A percentile compares a stretch with the other conserved stretches of the same genome.
phyloP scores from a whole-genome alignment of 2,113 vertebrate genomes.

The Numenius arquata region DNA sequence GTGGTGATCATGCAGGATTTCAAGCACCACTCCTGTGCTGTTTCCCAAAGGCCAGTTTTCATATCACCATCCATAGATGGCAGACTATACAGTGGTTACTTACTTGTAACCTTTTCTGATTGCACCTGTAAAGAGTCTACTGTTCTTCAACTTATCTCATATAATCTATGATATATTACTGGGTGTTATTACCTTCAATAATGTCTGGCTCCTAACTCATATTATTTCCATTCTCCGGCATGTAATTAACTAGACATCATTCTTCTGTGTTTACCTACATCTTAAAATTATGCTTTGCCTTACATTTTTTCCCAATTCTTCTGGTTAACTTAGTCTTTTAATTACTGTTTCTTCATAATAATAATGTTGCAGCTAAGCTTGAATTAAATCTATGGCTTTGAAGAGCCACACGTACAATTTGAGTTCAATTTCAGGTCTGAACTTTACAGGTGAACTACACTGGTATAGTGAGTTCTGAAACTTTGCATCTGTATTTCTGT shows the following conservation, averaged over 20 bases:
- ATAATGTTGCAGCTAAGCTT: constrained; percentile 17
- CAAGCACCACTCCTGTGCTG: not conserved
- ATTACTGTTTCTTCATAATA: constrained; percentile 42
- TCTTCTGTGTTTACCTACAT: constrained; percentile 12
- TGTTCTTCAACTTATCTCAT: not conserved
- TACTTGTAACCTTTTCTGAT: not conserved
- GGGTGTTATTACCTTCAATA: constrained; percentile 1
- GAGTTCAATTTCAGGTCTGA: not conserved
- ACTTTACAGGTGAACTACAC: not conserved
- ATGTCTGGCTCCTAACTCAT: not conserved
- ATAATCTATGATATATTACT: constrained; percentile 27
- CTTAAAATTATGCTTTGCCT: constrained; percentile 20
- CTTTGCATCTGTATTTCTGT: not conserved
- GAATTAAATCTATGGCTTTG: constrained; percentile 40
- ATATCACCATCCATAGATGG: not conserved
- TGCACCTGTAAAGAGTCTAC: not conserved
- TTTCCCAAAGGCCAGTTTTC: not conserved
- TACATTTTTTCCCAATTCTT: not conserved
- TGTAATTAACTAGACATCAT: constrained; percentile 45
- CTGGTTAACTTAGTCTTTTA: not conserved
- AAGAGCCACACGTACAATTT: not conserved
- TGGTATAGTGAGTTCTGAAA: not conserved
- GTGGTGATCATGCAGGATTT: not conserved
- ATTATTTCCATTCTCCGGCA: not conserved
- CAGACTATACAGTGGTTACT: not conserved